Percentiles rank a stretch among this genome's conserved stretches.
phyloP scores from a whole-genome alignment of 2,113 vertebrate genomes.

The Toxotes jaculatrix region DNA sequence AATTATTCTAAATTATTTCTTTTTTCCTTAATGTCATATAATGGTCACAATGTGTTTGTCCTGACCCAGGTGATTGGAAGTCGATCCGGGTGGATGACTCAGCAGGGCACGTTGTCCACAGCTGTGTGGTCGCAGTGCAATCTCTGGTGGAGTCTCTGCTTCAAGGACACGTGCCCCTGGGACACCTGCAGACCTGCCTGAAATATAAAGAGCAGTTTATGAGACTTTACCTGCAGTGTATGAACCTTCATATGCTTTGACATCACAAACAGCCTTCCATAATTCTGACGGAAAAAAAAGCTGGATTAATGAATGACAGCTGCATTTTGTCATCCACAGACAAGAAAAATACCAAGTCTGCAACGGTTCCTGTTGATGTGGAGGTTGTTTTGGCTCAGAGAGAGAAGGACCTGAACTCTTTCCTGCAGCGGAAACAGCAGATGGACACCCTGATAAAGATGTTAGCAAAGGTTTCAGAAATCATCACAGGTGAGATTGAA shows the following conservation, averaged over 20 bases:
- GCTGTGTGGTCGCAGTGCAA: conserved; percentile 43
- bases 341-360: conserved; percentile 41
- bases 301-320: neutral
- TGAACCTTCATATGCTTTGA: neutral
- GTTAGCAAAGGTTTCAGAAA: conserved; percentile 79
- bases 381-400: conserved; percentile 72
- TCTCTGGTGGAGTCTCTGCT: conserved; percentile 69
- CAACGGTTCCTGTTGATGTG: conserved; percentile 26
- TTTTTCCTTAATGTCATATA: accelerated
- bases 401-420: conserved; percentile 61
- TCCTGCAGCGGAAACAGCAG: conserved; percentile 56
- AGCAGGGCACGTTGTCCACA: conserved; percentile 58
- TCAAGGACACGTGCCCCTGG: conserved; percentile 66
- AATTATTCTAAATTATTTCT: accelerated
- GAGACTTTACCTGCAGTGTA: conserved; percentile 77
- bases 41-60: neutral
- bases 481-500: conserved; percentile 71
- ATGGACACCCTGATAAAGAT: conserved; percentile 81
- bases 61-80: conserved; percentile 69
- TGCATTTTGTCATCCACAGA: conserved; percentile 58
- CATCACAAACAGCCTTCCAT: neutral
- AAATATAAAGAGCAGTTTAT: conserved; percentile 66
- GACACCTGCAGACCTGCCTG: conserved; percentile 74
- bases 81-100: conserved; percentile 67
- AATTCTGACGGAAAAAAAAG: neutral